Percentiles rank a stretch among this genome's conserved stretches.
These are phyloP conservation scores for Teleopsis dalmanni DNA, from an alignment of 1,140 invertebrate genomes.

Conservation along the genomic window DNA sequence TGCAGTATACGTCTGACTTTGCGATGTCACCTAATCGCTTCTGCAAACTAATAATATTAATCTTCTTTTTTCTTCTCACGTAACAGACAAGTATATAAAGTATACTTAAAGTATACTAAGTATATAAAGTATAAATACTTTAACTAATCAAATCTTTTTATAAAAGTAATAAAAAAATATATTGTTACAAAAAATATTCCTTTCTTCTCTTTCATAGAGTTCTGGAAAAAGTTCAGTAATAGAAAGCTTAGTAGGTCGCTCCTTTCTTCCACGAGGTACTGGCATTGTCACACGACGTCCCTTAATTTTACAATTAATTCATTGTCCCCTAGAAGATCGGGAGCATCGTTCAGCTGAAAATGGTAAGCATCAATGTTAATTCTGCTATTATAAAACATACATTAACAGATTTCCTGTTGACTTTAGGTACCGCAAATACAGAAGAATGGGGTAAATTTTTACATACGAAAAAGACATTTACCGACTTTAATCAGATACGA, in stretches of 20 bases:
- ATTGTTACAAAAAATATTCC: neutral
- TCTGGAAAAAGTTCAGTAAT: constrained; percentile 99
- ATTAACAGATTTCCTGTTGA: constrained; percentile 2
- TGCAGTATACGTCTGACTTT: too few species aligned
- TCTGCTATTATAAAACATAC: neutral
- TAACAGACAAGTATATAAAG: too few species aligned
- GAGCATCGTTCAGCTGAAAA: constrained; percentile 76
- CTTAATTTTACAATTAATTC: constrained; percentile 86
- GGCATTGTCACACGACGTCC: constrained; percentile 97
- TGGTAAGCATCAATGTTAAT: constrained; percentile 51
- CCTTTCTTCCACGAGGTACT: constrained; percentile 92
- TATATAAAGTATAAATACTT: too few species aligned
- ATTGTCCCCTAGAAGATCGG: constrained; percentile 81
- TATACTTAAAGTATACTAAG: too few species aligned
- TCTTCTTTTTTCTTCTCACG: too few species aligned
- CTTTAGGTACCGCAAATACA: constrained; percentile 70
- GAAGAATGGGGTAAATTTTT: constrained; percentile 96
- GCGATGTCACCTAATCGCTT: too few species aligned
- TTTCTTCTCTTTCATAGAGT: constrained; percentile 59
- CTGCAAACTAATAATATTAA: too few species aligned
- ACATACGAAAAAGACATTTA: constrained; percentile 86
- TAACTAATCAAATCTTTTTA: neutral
- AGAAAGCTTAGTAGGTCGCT: constrained; percentile 95
- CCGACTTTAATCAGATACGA: constrained; percentile 86
- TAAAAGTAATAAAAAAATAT: neutral